Conservation (phyloP, 2,797 vertebrate species). For the Falco novaeseelandiae region DNA sequence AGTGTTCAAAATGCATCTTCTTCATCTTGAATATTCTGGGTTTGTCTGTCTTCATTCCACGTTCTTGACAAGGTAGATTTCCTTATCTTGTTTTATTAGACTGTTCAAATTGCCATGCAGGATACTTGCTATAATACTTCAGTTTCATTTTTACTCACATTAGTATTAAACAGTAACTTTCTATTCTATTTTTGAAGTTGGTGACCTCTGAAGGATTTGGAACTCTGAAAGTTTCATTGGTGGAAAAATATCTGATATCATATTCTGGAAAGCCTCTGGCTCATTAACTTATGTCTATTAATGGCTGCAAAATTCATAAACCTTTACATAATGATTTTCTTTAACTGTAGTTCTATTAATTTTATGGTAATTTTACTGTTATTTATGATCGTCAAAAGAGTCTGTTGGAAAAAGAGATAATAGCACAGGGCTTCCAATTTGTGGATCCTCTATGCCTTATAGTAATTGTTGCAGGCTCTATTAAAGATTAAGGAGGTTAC, state of each 20-base stretch:
- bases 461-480: slow-evolving; percentile 56
- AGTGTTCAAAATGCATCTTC: background rate
- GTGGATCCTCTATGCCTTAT: background rate
- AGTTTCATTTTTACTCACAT: slow-evolving; percentile 7
- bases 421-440: background rate
- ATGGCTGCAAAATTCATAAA: slow-evolving; percentile 71
- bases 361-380: slow-evolving; percentile 64
- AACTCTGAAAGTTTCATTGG: slow-evolving; percentile 55
- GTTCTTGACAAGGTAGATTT: background rate
- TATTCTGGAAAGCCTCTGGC: slow-evolving; percentile 54
- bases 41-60: background rate
- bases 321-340: slow-evolving; percentile 74
- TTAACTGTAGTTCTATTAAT: slow-evolving; percentile 65
- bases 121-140: background rate
- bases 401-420: slow-evolving; percentile 31
- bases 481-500: slow-evolving; percentile 60
- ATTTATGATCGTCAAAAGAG: slow-evolving; percentile 37
- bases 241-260: slow-evolving; percentile 56
- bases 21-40: background rate
- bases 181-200: slow-evolving; percentile 45
- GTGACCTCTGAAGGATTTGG: slow-evolving; percentile 72
- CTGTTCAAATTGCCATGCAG: background rate
- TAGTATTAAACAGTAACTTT: slow-evolving; percentile 32
- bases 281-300: slow-evolving; percentile 66
- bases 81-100: background rate